Percentiles rank a stretch among this genome's conserved stretches.
Evolutionary conservation across 2,797 vertebrate genomes (phyloP).

Genomic region (Cossypha caffra): DNA sequence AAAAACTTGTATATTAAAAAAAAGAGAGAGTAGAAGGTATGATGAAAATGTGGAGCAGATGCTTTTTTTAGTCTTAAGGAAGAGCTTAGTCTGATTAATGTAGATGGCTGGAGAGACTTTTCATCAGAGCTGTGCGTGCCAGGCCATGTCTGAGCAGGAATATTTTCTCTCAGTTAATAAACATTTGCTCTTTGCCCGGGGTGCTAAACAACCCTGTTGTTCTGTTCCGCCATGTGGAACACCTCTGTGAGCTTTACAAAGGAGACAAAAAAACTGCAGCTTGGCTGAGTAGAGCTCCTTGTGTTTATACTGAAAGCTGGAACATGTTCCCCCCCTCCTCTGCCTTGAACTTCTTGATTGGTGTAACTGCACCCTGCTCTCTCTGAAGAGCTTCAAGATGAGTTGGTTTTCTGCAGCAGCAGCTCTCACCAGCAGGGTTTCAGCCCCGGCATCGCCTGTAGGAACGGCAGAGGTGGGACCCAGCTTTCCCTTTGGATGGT

Average conservation of each 20-base stretch:
- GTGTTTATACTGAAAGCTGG: constrained; percentile 5
- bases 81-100: background rate
- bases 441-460: background rate
- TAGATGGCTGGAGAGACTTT: background rate
- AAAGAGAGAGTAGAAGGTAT: background rate
- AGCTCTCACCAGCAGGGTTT: background rate
- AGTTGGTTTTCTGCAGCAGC: background rate
- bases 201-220: constrained; percentile 42
- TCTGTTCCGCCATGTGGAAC: background rate
- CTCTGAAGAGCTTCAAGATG: background rate
- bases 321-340: background rate
- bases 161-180: constrained; percentile 48
- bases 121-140: background rate
- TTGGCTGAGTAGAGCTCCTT: background rate
- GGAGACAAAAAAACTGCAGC: background rate
- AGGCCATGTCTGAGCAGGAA: constrained; percentile 40
- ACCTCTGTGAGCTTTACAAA: background rate
- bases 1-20: background rate
- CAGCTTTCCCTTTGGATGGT: fast-evolving
- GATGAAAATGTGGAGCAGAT: background rate
- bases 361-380: background rate
- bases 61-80: background rate
- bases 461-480: fast-evolving
- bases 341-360: background rate
- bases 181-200: constrained; percentile 45